Base-by-base conservation (phyloP, 1,140 invertebrate species). In the Anadara kagoshimensis region DNA sequence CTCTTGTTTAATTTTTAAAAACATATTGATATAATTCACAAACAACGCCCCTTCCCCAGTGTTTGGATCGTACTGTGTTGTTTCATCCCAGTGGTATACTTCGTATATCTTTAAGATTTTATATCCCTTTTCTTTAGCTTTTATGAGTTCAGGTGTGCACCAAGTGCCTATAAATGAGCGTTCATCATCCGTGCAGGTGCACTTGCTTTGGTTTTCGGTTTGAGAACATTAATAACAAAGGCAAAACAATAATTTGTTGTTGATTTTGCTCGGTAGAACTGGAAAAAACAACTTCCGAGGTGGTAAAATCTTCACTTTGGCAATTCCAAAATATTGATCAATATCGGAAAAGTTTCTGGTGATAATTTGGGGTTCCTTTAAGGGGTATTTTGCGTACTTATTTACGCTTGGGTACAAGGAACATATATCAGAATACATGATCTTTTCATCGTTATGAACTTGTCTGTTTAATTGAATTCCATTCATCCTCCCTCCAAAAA, bases 11-110 rank as follows among this genome's bases (percentile, higher is more conserved):
- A 77, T 73, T 59, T 76, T 78, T 57, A 82, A 61, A 73, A 73
- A 83, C 18, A 11, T 44, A 20, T 18, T 59, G 7, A 79, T 76
- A 54, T 82, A 78, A 8, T 67, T 44, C 12, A 29, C 61, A 63
- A 83, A 83, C 1, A 83, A 12, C 10, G 63, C 65, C 57, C 41
- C 51, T 36, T 67, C 26, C 64, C 41, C 29, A 12, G 69, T 29
- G 36, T 41, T 24, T 11, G 59, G 44, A 20, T 53, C 58, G 70
- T 83, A 88, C 29, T 75, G 49, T 84, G 85, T 89, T 10, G 44
- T 69, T 49, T 76, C 64, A 12, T 66, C 49, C 14, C 36, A 76
- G 36, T 87, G 72, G 83, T 87, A 90, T 18, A 90, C 80, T 76
- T 90, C 86, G 26, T 59, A 41, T 22, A 22, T 54, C 18, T 56